Percentiles rank a stretch among this genome's conserved stretches.
These are phyloP conservation scores for Phrynosoma blainvillii DNA, from an alignment of 2,113 vertebrate genomes.

Conservation along the genomic window DNA sequence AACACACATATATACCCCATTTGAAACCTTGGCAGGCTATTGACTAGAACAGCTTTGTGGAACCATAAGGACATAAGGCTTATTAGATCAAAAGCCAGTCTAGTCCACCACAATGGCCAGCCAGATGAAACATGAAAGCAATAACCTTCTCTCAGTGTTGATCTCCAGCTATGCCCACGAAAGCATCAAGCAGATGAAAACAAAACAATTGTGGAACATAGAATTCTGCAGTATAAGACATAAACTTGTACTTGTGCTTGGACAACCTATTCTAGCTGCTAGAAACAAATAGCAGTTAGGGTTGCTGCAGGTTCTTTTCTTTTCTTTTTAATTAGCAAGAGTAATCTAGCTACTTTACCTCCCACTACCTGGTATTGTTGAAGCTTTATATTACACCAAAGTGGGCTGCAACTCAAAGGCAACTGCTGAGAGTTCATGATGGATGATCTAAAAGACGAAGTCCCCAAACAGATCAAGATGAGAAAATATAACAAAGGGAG, in stretches of 20 bases:
- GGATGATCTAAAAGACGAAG: constrained; percentile 20
- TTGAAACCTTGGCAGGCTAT: neutral
- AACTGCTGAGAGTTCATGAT: constrained; percentile 32
- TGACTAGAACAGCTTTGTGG: neutral
- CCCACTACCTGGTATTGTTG: constrained; percentile 2
- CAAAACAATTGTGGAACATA: neutral
- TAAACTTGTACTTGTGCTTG: neutral
- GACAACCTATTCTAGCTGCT: neutral
- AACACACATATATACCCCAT: neutral
- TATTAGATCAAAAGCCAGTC: no score
- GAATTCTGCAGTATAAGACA: neutral
- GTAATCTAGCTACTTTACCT: constrained; percentile 20
- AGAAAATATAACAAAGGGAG: constrained; percentile 6
- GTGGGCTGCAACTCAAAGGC: neutral
- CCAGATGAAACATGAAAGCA: neutral
- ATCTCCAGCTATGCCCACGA: neutral
- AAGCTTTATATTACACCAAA: constrained; percentile 2
- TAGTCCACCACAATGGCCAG: no score
- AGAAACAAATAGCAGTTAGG: neutral
- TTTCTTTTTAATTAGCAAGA: constrained; percentile 18
- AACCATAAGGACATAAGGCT: neutral
- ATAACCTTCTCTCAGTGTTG: neutral
- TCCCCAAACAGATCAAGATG: constrained; percentile 28
- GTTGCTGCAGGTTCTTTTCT: neutral
- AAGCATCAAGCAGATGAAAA: constrained; percentile 6